Evolutionary conservation across 2,797 vertebrate genomes (phyloP).

Genomic region (Coluber constrictor): DNA sequence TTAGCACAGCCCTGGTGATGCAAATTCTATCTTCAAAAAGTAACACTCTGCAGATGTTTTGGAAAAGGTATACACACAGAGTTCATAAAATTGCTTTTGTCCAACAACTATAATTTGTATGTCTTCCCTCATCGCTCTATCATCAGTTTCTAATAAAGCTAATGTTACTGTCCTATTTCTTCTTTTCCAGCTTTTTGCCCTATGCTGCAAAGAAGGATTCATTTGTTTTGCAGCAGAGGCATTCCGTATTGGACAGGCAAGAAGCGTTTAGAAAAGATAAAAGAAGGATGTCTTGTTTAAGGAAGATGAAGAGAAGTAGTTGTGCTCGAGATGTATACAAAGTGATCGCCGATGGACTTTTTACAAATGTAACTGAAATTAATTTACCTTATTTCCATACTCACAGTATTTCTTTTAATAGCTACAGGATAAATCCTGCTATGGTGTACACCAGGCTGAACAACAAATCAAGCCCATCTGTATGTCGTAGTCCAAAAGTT

Average conservation of each 20-base stretch:
- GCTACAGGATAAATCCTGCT: background rate
- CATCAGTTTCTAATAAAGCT: background rate
- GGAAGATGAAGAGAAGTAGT: background rate
- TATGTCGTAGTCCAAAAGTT: background rate
- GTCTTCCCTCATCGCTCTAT: background rate
- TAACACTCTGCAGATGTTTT: background rate
- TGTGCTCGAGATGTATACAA: background rate
- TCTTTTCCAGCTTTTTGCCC: background rate
- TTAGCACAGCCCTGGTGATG: background rate
- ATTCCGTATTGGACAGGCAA: background rate
- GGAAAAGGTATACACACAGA: background rate
- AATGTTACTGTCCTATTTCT: background rate
- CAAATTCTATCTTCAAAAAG: background rate
- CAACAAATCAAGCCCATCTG: background rate
- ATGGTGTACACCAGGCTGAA: background rate
- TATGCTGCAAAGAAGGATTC: background rate
- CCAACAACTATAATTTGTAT: background rate
- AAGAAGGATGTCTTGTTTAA: background rate
- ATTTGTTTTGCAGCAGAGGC: background rate
- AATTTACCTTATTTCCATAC: background rate
- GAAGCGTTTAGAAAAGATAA: background rate
- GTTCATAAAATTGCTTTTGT: background rate
- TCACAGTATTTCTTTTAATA: constrained; percentile 6
- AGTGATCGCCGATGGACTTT: background rate
- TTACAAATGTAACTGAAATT: constrained; percentile 1